Percentiles rank a stretch among this genome's conserved stretches.
Evolutionary conservation across 53 echinoderm and acorn worm genomes (phyloP).

Genomic region (Pentamera pediparva): DNA sequence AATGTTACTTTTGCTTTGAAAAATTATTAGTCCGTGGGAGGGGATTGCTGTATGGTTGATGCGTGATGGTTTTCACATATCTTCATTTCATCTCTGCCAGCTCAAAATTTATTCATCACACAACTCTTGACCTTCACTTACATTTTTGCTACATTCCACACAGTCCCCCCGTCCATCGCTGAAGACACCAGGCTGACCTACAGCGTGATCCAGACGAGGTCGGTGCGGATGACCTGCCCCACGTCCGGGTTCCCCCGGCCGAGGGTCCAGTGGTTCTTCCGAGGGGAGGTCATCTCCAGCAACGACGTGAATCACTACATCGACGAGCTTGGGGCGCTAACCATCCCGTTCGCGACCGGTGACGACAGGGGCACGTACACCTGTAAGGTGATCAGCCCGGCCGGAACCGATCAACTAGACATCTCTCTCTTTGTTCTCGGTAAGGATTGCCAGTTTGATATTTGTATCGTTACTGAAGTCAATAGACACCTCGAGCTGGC

Average conservation of each 20-base stretch:
- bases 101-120: neutral
- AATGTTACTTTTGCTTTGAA: no score
- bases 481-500: neutral
- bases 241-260: slow-evolving; percentile 64
- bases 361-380: slow-evolving; percentile 70
- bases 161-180: slow-evolving; percentile 57
- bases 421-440: slow-evolving; percentile 66
- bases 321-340: slow-evolving; percentile 55
- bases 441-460: slow-evolving; percentile 27
- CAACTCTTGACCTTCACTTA: neutral
- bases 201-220: slow-evolving; percentile 44
- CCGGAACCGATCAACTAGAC: slow-evolving; percentile 53
- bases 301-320: slow-evolving; percentile 55
- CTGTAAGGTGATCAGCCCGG: slow-evolving; percentile 60
- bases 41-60: no score
- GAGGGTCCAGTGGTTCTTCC: slow-evolving; percentile 62
- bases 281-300: slow-evolving; percentile 51
- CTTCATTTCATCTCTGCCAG: neutral
- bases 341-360: slow-evolving; percentile 51
- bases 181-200: slow-evolving; percentile 35
- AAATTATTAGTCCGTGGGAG: no score
- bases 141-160: neutral
- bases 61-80: no score
- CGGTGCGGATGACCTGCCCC: slow-evolving; percentile 62
- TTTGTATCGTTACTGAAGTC: neutral